These are phyloP conservation scores for Neelides folsomi DNA, from an alignment of 2,888 invertebrate genomes.

Conservation along the genomic window DNA sequence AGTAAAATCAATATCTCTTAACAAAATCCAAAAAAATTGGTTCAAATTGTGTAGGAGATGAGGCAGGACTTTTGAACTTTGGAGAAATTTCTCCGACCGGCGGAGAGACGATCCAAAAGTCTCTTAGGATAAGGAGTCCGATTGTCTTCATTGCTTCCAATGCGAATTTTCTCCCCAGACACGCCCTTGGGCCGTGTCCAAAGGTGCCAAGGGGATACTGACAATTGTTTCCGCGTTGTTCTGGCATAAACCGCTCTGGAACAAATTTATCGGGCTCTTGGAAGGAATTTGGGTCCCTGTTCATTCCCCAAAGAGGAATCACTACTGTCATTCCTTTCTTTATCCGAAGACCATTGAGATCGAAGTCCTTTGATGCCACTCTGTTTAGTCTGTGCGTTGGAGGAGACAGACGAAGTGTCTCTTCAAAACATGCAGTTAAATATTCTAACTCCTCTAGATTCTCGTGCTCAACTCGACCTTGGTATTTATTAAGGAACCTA, in stretches of 20 bases:
- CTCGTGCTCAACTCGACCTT: slow-evolving; percentile 18
- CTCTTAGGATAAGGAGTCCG: too few relatives aligned
- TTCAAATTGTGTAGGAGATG: too few relatives aligned
- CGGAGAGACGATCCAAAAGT: too few relatives aligned
- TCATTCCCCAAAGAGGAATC: slow-evolving; percentile 19
- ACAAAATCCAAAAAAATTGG: too few relatives aligned
- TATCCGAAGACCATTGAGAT: slow-evolving; percentile 10
- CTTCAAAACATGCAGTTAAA: slow-evolving; percentile 13
- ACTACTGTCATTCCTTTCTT: slow-evolving; percentile 14
- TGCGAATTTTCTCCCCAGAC: too few relatives aligned
- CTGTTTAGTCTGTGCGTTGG: slow-evolving; percentile 16
- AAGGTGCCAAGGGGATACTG: slow-evolving; percentile 4
- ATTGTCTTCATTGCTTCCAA: too few relatives aligned
- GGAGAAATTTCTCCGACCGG: too few relatives aligned
- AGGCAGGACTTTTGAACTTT: too few relatives aligned
- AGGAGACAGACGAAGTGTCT: slow-evolving; percentile 12
- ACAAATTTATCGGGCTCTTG: slow-evolving; percentile 13
- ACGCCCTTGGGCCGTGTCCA: too few relatives aligned
- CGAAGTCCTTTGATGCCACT: slow-evolving; percentile 22
- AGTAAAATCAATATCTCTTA: too few relatives aligned
- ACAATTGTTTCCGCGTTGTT: slow-evolving; percentile 17
- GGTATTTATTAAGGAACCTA: slow-evolving; percentile 9
- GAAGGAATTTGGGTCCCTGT: slow-evolving; percentile 12
- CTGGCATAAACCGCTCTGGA: slow-evolving; percentile 19
- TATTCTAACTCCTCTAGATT: slow-evolving; percentile 12